These are phyloP conservation scores for Drosophila borborema DNA, from an alignment of 2,888 invertebrate species.

Conservation along the genomic window DNA sequence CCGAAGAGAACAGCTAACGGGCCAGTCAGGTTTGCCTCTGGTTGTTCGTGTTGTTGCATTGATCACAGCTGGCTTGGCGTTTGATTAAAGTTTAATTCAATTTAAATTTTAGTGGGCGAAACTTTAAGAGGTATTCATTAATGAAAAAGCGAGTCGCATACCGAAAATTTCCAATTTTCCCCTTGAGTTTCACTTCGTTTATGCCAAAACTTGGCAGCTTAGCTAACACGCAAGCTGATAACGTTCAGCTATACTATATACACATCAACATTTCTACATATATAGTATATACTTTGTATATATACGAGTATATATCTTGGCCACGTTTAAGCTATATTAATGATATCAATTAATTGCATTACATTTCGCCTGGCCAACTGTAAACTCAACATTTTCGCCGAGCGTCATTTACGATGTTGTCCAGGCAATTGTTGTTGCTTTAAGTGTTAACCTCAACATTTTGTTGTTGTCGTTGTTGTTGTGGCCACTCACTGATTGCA, in stretches of 20 bases:
- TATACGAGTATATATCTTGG: constrained; percentile 8
- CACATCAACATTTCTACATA: not conserved
- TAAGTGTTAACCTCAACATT: constrained; percentile 1
- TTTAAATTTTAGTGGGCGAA: constrained; percentile 42
- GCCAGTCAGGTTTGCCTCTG: constrained; percentile 10
- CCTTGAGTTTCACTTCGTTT: constrained; percentile 12
- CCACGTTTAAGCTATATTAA: constrained; percentile 64
- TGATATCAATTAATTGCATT: constrained; percentile 64
- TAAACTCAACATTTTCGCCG: constrained; percentile 24
- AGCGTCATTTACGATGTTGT: constrained; percentile 31
- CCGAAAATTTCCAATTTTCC: constrained; percentile 20
- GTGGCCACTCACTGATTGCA: constrained; percentile 34
- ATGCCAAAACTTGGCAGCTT: constrained; percentile 39
- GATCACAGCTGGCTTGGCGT: constrained; percentile 53
- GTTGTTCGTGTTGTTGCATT: constrained; percentile 25
- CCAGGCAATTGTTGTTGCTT: constrained; percentile 1
- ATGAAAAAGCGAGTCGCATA: constrained; percentile 10
- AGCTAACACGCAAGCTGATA: constrained; percentile 57
- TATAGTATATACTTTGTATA: not conserved
- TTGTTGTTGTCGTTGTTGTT: constrained; percentile 1
- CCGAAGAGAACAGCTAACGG: constrained; percentile 16
- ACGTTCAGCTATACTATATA: constrained; percentile 5
- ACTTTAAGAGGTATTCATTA: constrained; percentile 49
- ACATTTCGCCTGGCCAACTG: constrained; percentile 46
- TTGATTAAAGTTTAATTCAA: constrained; percentile 73